These are phyloP conservation scores for Phocoena phocoena DNA, from an alignment of 2,113 vertebrate genomes.

Conservation along the genomic window DNA sequence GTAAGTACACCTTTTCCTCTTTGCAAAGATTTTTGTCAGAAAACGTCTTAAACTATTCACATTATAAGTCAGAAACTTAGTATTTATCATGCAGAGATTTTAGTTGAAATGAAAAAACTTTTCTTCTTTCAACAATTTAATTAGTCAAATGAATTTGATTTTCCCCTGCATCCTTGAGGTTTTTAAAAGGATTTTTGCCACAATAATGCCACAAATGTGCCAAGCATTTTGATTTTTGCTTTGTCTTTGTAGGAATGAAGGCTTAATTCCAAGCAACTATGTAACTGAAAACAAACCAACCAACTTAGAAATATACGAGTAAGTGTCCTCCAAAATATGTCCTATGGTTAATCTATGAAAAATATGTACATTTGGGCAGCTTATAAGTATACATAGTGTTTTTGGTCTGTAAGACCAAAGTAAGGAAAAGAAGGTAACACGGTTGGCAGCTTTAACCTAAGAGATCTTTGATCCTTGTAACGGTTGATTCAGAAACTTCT, in stretches of 20 bases:
- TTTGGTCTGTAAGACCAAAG: background rate
- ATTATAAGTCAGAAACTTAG: background rate
- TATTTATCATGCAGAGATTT: constrained; percentile 9
- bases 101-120: background rate
- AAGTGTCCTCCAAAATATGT: constrained; percentile 77
- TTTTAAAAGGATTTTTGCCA: background rate
- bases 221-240: background rate
- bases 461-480: background rate
- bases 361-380: background rate
- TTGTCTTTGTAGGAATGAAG: constrained; percentile 87
- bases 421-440: constrained; percentile 66
- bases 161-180: background rate
- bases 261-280: constrained; percentile 93
- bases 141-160: constrained; percentile 16
- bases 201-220: background rate
- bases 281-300: constrained; percentile 87
- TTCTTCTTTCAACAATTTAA: constrained; percentile 5
- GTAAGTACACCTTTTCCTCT: background rate
- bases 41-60: background rate
- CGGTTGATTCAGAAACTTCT: constrained; percentile 21
- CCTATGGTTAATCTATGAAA: constrained; percentile 48
- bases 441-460: background rate
- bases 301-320: constrained; percentile 89
- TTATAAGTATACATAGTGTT: background rate
- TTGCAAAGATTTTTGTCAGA: background rate